Evolutionary conservation across 2,113 vertebrate genomes (phyloP).

Genomic region (Gymnocephalus cernua): DNA sequence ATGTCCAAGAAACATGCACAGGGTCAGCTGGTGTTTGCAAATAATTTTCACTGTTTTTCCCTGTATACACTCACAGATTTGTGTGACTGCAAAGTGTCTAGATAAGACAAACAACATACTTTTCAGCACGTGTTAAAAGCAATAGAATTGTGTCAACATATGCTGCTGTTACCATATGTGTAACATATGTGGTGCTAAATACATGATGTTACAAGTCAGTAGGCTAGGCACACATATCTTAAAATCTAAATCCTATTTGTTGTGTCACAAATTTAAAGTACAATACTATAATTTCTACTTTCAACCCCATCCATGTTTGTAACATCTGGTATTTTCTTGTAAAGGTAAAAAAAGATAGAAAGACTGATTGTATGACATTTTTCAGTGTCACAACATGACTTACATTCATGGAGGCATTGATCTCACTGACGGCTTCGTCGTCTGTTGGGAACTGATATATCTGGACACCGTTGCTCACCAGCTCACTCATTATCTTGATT

Average conservation of each 20-base stretch:
- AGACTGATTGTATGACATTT: neutral
- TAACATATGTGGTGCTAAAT: slow-evolving; percentile 12
- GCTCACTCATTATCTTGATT: slow-evolving; percentile 98
- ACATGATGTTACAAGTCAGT: neutral
- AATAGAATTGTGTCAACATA: slow-evolving; percentile 9
- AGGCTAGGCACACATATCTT: neutral
- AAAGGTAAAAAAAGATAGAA: neutral
- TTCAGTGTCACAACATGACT: slow-evolving; percentile 67
- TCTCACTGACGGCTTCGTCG: slow-evolving; percentile 94
- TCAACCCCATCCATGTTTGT: neutral
- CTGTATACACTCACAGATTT: neutral
- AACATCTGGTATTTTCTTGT: neutral
- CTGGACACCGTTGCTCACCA: slow-evolving; percentile 98
- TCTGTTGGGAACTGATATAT: slow-evolving; percentile 99
- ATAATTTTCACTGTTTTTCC: neutral
- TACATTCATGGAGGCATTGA: slow-evolving; percentile 98
- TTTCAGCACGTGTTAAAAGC: neutral
- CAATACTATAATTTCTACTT: neutral
- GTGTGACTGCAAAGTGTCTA: slow-evolving; percentile 5
- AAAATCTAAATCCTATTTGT: no score
- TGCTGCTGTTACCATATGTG: slow-evolving; percentile 17
- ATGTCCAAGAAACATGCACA: neutral
- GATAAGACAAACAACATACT: slow-evolving; percentile 2
- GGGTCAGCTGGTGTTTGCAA: neutral
- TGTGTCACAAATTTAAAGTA: neutral